Evolutionary conservation across 1,140 invertebrate species (phyloP).

Genomic region (Pseudachorutes palmiensis): DNA sequence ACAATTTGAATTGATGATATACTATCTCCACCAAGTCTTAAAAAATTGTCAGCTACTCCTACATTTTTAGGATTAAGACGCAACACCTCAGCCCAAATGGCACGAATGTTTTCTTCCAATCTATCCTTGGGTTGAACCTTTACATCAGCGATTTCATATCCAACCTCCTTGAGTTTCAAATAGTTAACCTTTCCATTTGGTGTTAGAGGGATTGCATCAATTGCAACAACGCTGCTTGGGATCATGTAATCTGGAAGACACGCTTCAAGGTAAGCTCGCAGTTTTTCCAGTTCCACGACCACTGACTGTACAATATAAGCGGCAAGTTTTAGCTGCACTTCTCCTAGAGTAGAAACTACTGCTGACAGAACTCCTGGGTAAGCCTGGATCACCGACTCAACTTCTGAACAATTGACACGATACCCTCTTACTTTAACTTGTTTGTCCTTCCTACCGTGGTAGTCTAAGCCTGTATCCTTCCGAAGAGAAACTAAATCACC

Average conservation of each 20-base stretch:
- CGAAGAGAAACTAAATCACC: neutral
- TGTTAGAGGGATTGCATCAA: neutral
- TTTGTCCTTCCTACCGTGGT: neutral
- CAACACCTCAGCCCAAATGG: neutral
- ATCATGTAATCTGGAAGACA: too few species aligned
- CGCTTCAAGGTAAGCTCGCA: too few species aligned
- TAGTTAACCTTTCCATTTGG: neutral
- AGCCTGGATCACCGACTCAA: neutral
- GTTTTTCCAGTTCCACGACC: neutral
- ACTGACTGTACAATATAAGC: neutral
- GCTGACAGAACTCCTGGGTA: neutral
- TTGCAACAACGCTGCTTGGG: neutral
- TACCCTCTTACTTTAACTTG: slow-evolving; percentile 14
- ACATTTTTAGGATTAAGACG: neutral
- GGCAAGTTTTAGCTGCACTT: neutral
- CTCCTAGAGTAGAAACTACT: neutral
- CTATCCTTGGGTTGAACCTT: too few species aligned
- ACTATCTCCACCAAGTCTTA: slow-evolving; percentile 13
- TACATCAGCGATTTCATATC: too few species aligned
- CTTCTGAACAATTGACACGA: slow-evolving; percentile 7
- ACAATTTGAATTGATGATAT: slow-evolving; percentile 6
- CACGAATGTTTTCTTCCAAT: too few species aligned
- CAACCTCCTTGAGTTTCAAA: neutral
- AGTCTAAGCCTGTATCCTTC: neutral
- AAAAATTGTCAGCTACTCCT: slow-evolving; percentile 10